Evolutionary conservation across 1,140 invertebrate genomes (phyloP), one percentile per base, ranked within the genome.

Genomic region (Pseudomyrmex cubaensis): DNA sequence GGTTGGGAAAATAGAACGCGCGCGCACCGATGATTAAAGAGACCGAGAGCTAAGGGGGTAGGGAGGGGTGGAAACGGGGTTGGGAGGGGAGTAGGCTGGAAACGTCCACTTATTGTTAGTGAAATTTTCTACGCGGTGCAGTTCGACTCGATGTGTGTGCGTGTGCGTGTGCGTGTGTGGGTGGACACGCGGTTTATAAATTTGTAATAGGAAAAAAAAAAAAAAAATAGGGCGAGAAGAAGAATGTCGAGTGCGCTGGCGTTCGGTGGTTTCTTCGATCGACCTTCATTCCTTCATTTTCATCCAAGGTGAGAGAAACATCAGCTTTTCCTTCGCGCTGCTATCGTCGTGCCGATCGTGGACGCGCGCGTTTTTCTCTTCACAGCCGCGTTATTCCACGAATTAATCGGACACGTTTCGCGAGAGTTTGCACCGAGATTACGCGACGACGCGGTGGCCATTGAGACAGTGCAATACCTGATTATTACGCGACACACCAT

Each of bases 381-480:
- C 35, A 35, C 35, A 35, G 7, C 35, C 35, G 35, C 25, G 25
- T 25, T 25, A 25, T 25, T 25, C 25, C 25, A 7, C 35, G 35
- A 35, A 35, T 35, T 35, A 8, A 52, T 61, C 57, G 57, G 17
- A 52, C 22, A 15, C 44, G 59, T 63, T 50, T 50, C 8, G 22
- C 52, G 52, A 57, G 12, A 61, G 10, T 46, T 46, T 13, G 22
- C 52, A 15, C 9, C 10, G 22, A 57, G 22, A 57, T 12, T 35
- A 44, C 61, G 83, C 69, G 83, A 78, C 50, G 50, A 50, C 44
- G 63, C 44, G 52, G 1, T 61, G 74, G 67, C 84, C 76, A 67
- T 72, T 59, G 48, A 50, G 62, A 52, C 84, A 86, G 84, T 86
- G 84, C 85, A 86, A 86, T 86, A 86, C 57, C 54, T 69, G 57